These are phyloP conservation scores for Laticauda colubrina DNA, from an alignment of 2,113 vertebrate species.

Conservation along the genomic window DNA sequence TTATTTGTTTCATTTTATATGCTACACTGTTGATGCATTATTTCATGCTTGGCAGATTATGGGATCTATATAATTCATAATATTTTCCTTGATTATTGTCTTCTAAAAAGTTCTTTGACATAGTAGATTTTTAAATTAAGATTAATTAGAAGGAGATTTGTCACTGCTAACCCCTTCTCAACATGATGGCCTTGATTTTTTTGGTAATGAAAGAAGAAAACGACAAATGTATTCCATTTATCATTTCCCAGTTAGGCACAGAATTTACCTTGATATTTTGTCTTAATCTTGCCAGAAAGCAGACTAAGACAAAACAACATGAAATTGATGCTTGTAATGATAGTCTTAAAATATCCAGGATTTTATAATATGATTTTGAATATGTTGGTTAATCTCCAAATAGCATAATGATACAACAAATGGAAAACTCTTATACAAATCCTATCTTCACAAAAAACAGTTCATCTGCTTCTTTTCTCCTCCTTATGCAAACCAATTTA, in stretches of 20 bases:
- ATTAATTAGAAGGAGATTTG: conserved; percentile 2
- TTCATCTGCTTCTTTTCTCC: not conserved
- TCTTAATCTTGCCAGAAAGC: not conserved
- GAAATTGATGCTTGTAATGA: not conserved
- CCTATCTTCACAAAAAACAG: not conserved
- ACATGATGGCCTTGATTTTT: not conserved
- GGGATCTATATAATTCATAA: conserved; percentile 1
- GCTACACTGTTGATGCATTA: conserved; percentile 9
- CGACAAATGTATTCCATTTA: not conserved
- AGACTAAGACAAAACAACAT: not conserved
- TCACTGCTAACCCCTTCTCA: not conserved
- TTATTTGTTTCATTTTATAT: not conserved
- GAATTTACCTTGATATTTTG: not conserved
- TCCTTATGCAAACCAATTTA: not conserved
- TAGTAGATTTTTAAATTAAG: not conserved
- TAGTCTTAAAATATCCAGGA: conserved; percentile 9
- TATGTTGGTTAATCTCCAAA: not conserved
- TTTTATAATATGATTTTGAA: not conserved
- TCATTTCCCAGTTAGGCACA: conserved; percentile 1
- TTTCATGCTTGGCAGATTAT: conserved; percentile 12
- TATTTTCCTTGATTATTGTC: not conserved
- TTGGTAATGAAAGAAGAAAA: not conserved
- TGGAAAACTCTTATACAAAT: not conserved
- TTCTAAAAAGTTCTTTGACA: conserved; percentile 3
- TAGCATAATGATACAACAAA: not conserved